phyloP scores from a whole-genome alignment of 2,797 vertebrate genomes.

The Buceros bicornis region DNA sequence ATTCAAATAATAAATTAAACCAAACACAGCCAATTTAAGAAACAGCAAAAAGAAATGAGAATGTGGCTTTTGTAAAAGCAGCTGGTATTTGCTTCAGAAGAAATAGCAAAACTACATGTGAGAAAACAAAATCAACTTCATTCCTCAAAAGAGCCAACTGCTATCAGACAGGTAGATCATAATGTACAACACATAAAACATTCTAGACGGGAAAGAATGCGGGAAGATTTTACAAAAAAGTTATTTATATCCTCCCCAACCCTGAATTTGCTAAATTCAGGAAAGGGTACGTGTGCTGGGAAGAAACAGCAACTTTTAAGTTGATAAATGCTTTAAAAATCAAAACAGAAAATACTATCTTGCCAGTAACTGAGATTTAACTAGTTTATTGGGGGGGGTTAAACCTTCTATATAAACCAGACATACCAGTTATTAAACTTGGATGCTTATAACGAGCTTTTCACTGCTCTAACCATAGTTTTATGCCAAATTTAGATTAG shows the following conservation, averaged over 20 bases:
- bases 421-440: neutral
- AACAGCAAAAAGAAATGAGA: neutral
- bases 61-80: neutral
- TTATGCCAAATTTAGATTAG: neutral
- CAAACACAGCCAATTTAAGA: neutral
- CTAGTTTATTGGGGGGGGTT: neutral
- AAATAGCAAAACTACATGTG: neutral
- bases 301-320: neutral
- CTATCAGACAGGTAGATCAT: neutral
- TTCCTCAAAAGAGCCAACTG: neutral
- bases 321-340: neutral
- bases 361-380: neutral
- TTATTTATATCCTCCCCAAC: fast-evolving
- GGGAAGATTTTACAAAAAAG: neutral
- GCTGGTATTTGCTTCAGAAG: neutral
- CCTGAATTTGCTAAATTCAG: neutral
- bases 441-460: neutral
- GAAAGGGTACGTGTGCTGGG: neutral
- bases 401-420: neutral
- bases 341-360: neutral
- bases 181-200: neutral
- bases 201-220: neutral
- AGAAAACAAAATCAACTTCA: neutral
- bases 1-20: neutral
- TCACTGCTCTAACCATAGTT: neutral